phyloP scores from a whole-genome alignment of 2,888 invertebrate species.

The Pachycephus smyrnensis region DNA sequence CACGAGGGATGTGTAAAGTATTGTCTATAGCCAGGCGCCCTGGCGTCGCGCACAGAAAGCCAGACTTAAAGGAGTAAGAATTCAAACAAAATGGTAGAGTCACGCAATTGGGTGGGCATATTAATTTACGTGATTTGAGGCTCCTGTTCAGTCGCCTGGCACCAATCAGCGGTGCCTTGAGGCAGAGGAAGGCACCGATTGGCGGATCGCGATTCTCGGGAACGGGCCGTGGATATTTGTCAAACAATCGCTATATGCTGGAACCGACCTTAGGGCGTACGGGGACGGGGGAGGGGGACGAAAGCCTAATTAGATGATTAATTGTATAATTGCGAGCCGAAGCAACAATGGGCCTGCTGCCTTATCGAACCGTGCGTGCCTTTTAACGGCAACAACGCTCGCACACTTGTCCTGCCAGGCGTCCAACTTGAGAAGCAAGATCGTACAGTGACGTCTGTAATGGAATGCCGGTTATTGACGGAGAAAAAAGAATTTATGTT shows the following conservation, averaged over 20 bases:
- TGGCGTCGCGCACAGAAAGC: background rate
- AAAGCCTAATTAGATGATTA: conserved; percentile 61
- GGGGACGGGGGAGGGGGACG: conserved; percentile 27
- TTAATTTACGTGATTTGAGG: background rate
- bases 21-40: background rate
- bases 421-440: conserved; percentile 8
- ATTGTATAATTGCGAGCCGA: conserved; percentile 51
- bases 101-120: background rate
- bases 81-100: background rate
- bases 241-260: conserved; percentile 38
- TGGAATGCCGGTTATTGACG: background rate
- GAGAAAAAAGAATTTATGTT: background rate
- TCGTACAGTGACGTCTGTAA: background rate
- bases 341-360: conserved; percentile 41
- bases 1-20: background rate
- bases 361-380: conserved; percentile 50
- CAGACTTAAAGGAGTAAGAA: background rate
- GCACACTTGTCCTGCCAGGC: conserved; percentile 18
- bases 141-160: background rate
- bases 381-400: conserved; percentile 39
- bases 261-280: conserved; percentile 27
- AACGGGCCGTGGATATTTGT: conserved; percentile 41
- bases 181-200: background rate
- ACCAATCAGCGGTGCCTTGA: background rate
- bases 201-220: conserved; percentile 29